Conservation (phyloP, 1,140 invertebrate genomes). For the Achatina immaculata region DNA sequence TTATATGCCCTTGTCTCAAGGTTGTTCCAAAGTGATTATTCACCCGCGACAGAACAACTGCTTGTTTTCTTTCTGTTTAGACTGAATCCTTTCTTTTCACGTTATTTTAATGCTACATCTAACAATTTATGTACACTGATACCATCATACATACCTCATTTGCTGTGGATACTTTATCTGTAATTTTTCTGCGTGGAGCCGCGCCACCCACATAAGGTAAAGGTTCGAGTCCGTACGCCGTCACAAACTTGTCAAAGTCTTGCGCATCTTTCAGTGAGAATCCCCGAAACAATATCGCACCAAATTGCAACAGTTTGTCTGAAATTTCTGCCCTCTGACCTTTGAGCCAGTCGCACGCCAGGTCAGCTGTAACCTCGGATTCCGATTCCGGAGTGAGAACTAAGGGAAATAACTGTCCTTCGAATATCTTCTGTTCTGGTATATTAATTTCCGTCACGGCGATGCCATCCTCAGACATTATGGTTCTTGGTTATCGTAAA, state of each 20-base stretch:
- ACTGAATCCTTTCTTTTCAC: too few species aligned
- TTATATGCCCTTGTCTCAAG: too few species aligned
- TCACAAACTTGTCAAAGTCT: constrained; percentile 59
- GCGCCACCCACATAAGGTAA: constrained; percentile 61
- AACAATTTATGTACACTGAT: too few species aligned
- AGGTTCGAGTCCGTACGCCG: constrained; percentile 51
- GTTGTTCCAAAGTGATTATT: too few species aligned
- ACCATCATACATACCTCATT: constrained; percentile 46
- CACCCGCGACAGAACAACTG: too few species aligned
- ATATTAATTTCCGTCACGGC: constrained; percentile 21
- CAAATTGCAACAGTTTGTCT: constrained; percentile 52
- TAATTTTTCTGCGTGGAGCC: constrained; percentile 51
- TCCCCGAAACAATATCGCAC: constrained; percentile 59
- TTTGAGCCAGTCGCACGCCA: constrained; percentile 44
- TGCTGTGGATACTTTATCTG: constrained; percentile 60
- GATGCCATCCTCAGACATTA: background rate
- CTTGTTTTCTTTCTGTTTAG: too few species aligned
- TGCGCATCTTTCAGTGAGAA: constrained; percentile 54
- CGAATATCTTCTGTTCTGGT: constrained; percentile 55
- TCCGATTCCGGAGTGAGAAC: constrained; percentile 29
- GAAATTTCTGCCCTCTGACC: constrained; percentile 43
- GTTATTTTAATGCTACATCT: too few species aligned
- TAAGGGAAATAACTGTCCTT: constrained; percentile 50
- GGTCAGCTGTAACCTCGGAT: background rate
- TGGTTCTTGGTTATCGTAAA: too few species aligned